Conservation (phyloP, 64 coral and sea anemone species). For the Cladopsammia gracilis region DNA sequence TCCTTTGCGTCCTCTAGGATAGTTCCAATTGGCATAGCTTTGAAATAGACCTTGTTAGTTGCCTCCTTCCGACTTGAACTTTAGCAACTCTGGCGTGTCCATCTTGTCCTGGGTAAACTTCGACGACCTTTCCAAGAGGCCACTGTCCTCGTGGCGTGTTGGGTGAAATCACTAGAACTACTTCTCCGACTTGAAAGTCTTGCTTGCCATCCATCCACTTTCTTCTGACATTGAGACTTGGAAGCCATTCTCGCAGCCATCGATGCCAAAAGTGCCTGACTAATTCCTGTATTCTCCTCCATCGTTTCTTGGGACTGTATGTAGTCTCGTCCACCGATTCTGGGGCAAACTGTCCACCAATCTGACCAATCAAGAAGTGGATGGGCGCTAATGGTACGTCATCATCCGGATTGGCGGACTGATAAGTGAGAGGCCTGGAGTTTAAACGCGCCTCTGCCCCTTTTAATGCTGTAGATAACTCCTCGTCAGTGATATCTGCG, state of each 20-base stretch:
- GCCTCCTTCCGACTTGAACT: not conserved
- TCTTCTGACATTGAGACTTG: not conserved
- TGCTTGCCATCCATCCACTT: not conserved
- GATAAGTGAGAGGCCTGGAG: conserved; percentile 66
- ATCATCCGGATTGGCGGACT: conserved; percentile 45
- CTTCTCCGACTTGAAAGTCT: not conserved
- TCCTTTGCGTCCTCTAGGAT: not conserved
- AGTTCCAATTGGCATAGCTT: conserved; percentile 8
- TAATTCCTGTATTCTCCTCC: conserved; percentile 49
- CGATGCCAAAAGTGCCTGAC: conserved; percentile 65
- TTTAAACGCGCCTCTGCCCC: conserved; percentile 47
- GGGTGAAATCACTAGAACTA: not conserved
- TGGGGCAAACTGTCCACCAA: conserved; percentile 42
- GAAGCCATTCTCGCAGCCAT: not conserved
- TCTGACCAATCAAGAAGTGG: conserved; percentile 57
- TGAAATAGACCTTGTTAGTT: not conserved
- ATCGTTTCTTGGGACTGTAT: conserved; percentile 20
- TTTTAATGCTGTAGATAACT: no score
- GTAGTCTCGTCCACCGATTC: conserved; percentile 34
- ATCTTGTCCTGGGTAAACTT: not conserved
- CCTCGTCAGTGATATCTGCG: no score
- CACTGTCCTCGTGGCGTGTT: not conserved
- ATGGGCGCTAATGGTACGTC: conserved; percentile 56
- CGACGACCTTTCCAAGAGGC: not conserved
- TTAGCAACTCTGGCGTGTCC: not conserved